Evolutionary conservation across 2,888 invertebrate species (phyloP).

Genomic region (Oligia strigilis): DNA sequence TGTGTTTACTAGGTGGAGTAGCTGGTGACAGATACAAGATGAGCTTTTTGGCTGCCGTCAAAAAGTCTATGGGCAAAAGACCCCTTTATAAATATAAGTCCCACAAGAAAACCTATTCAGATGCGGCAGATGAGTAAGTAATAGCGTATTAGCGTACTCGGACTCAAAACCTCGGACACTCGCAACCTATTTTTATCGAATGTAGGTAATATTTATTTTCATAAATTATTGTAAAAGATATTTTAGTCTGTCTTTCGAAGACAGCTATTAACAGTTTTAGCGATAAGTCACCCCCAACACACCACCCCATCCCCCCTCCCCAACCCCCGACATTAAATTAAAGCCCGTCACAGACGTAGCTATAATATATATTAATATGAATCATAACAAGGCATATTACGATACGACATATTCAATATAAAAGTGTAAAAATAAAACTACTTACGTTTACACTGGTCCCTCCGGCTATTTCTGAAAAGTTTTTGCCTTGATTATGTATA

Average conservation of each 20-base stretch:
- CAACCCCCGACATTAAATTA: background rate
- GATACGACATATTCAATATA: too few relatives aligned
- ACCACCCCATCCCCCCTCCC: too few relatives aligned
- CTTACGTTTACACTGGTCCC: too few relatives aligned
- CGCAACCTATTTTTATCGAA: background rate
- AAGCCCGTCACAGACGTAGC: too few relatives aligned
- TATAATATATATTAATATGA: too few relatives aligned
- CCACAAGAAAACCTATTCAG: constrained; percentile 77
- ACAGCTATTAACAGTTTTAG: background rate
- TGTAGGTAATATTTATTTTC: background rate
- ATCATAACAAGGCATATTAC: too few relatives aligned
- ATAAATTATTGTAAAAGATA: background rate
- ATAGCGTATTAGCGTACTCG: background rate
- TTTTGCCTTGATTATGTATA: too few relatives aligned
- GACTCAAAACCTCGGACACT: background rate
- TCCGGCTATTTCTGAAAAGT: too few relatives aligned
- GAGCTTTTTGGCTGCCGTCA: constrained; percentile 75
- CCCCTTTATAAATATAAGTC: constrained; percentile 77
- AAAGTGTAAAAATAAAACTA: too few relatives aligned
- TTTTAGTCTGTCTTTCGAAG: background rate
- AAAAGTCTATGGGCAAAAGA: constrained; percentile 74
- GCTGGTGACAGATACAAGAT: constrained; percentile 79
- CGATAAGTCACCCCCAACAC: background rate
- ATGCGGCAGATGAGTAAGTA: constrained; percentile 79
- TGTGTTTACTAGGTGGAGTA: constrained; percentile 73